These are phyloP conservation scores for Dinoponera quadriceps DNA, from an alignment of 1,140 invertebrate genomes.

Conservation along the genomic window DNA sequence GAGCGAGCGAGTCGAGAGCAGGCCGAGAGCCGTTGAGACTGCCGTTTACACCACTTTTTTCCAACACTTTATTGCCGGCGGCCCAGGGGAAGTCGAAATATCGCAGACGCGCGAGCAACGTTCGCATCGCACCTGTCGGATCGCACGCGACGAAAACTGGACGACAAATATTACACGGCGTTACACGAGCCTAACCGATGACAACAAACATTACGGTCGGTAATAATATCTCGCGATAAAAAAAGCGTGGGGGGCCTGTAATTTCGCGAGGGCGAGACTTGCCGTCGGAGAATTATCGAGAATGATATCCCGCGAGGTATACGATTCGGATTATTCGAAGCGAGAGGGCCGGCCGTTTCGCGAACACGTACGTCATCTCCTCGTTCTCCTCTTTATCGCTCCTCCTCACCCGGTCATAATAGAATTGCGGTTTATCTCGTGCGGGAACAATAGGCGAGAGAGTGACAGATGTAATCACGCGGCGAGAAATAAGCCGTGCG, in stretches of 20 bases:
- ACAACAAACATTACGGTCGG: not conserved
- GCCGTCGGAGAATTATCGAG: too few species aligned
- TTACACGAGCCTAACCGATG: too few species aligned
- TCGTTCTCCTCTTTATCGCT: not conserved
- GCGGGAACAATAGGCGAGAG: not conserved
- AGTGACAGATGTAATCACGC: slow-evolving; percentile 32
- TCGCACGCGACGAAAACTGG: not conserved
- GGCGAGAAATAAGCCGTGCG: slow-evolving; percentile 6
- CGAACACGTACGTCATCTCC: too few species aligned
- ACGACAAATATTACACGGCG: not conserved
- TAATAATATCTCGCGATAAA: not conserved
- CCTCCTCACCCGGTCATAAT: not conserved
- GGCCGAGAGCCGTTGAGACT: not conserved
- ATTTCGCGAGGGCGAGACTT: too few species aligned
- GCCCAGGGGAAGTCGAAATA: not conserved
- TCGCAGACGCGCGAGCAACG: not conserved
- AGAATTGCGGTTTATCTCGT: not conserved
- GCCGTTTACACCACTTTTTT: slow-evolving; percentile 42
- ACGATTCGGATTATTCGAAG: too few species aligned
- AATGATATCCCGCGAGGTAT: too few species aligned
- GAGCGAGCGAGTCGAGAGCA: too few species aligned
- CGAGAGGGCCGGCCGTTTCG: too few species aligned
- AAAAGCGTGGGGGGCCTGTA: too few species aligned
- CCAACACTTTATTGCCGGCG: slow-evolving; percentile 25
- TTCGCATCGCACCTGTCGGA: slow-evolving; percentile 3